Evolutionary conservation across 2,797 vertebrate genomes (phyloP), one percentile per base, ranked within the genome.

Genomic region (Sebastes cheni): DNA sequence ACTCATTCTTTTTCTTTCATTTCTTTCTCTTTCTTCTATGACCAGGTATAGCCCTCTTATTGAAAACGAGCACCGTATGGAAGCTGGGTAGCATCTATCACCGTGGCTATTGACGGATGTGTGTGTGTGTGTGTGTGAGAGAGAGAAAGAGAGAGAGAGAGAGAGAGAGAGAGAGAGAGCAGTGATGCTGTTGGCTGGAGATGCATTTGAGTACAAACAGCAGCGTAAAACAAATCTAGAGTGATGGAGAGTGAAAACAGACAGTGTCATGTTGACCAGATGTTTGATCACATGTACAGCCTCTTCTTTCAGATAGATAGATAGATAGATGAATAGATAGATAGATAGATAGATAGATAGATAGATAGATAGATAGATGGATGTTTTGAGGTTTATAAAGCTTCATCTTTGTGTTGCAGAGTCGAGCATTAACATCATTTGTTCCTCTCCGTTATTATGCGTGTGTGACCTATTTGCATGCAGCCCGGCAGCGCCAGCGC

Each of bases 391-490:
- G 27, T 67, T 50, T 13, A 60, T 0, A 66, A 54, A 16, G 64
- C 23, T 16, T 22, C 6, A 50, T 61, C 13, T 52, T 52, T 52
- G 46, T 52, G 46, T 52, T 29, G 68, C 34, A 68, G 56, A 68
- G 8, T 58, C 8, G 18, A 67, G 18, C 20, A 27, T 46, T 76
- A 56, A 77, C n/a, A 50, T 14, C 36, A 67, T 66, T 29, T 68
- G 25, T 64, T 32, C 25, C 20, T 46, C 27, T 66, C 36, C 34
- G 46, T 77, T 52, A 39, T 59, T 75, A 8, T 36, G 61, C n/a
- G 66, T 67, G 46, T 58, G 70, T 78, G 85, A 85, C 85, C 83
- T 86, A 80, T 82, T 88, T 88, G 61, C 72, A 77, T 78, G 70
- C 36, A 74, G 72, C 69, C 69, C 75, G 46, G 67, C 75, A 69